Evolutionary conservation across 1,140 invertebrate species (phyloP), one percentile per base, ranked within the genome.

Genomic region (Delia radicum): DNA sequence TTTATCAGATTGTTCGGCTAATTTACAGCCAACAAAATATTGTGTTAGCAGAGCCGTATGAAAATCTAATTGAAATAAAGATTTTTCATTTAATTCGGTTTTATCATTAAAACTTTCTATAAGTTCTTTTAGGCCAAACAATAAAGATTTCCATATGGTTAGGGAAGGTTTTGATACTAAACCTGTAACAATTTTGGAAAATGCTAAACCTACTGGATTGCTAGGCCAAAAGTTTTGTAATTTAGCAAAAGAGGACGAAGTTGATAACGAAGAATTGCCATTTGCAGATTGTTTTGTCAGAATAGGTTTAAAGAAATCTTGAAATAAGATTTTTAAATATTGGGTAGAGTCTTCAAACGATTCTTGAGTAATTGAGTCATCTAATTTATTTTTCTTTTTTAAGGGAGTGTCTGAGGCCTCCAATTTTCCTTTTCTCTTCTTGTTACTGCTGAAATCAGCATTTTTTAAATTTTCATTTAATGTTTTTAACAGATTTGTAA

Each of bases 71-170:
- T 21, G 78, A 73, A 76, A 81, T 79, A 73, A 33, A 26, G 8
- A 21, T 15, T 76, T 79, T 69, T 77, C 74, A 28, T 71, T 77
- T 12, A 79, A 33, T 37, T 81, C 80, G 0, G 6, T 65, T 0
- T 75, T 26, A 26, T 46, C 27, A 27, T 8, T 75, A 15, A 1
- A 76, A 24, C 26, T 33, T 21, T 79, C 65, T 5, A 86, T 67
- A 8, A 81, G 61, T 15, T 85, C 83, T 6, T 26, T 73, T 12
- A 86, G 78, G 5, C 78, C 74, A 74, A 80, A 80, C 1, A 85
- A 73, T 28, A 85, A 69, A 33, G 81, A 81, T 31, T 82, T 81
- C 84, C 84, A 86, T 3, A 86, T 82, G 8, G 83, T 81, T n/a
- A 86, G 69, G 1, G 84, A 82, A 1, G 84, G 82, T 75, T 85